Evolutionary conservation across 2,113 vertebrate genomes (phyloP).

Genomic region (Onychostruthus taczanowskii): DNA sequence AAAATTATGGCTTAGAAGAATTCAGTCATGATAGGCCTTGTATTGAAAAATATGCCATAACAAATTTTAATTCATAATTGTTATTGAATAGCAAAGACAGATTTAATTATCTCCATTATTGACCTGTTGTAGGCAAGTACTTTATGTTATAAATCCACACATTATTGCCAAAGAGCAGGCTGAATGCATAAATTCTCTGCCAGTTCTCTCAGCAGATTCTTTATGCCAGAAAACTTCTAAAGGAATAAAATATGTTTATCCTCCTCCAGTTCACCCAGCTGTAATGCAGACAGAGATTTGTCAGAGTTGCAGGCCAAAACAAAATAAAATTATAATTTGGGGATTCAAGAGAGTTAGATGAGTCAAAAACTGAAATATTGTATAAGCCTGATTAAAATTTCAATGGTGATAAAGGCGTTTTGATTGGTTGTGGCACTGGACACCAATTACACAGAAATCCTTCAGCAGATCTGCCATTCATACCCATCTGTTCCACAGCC

Average conservation of each 20-base stretch:
- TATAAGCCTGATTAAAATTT: neutral
- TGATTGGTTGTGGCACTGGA: neutral
- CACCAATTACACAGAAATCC: neutral
- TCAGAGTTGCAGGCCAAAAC: neutral
- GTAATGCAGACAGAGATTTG: neutral
- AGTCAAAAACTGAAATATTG: constrained; percentile 18
- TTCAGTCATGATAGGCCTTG: constrained; percentile 15
- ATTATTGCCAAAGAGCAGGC: constrained; percentile 32
- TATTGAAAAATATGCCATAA: constrained; percentile 55
- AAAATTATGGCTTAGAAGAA: constrained; percentile 45
- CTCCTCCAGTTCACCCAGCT: neutral
- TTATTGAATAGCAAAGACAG: constrained; percentile 48
- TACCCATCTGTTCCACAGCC: neutral
- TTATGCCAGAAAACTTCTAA: constrained; percentile 26
- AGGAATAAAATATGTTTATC: constrained; percentile 27
- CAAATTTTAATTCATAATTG: constrained; percentile 63
- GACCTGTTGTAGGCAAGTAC: constrained; percentile 13
- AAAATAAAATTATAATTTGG: neutral
- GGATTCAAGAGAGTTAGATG: neutral
- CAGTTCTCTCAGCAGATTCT: neutral
- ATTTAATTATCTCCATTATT: constrained; percentile 60
- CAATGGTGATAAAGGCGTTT: neutral
- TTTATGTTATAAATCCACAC: constrained; percentile 33
- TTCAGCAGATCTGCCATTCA: neutral
- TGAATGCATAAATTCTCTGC: constrained; percentile 14